These are phyloP conservation scores for Pomatostomus ruficeps DNA, from an alignment of 2,113 vertebrate species.

Conservation along the genomic window DNA sequence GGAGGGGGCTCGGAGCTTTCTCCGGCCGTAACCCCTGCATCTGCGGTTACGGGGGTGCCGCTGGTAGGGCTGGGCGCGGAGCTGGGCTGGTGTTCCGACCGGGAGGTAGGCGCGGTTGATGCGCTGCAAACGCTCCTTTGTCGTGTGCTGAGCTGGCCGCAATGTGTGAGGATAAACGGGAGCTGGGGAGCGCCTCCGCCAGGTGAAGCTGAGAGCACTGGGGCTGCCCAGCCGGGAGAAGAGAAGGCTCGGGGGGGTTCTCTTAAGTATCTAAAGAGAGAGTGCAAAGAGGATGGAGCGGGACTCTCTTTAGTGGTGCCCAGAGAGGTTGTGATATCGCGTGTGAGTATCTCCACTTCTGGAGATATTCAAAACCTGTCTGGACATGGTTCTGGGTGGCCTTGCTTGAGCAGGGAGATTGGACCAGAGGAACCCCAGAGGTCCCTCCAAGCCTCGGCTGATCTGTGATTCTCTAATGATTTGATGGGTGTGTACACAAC, in stretches of 20 bases:
- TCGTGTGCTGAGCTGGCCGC: rapidly evolving
- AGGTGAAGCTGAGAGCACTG: not conserved
- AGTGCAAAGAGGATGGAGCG: not conserved
- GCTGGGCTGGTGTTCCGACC: not conserved
- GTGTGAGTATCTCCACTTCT: not conserved
- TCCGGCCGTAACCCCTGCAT: rapidly evolving
- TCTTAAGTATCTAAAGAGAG: not conserved
- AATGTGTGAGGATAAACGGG: not conserved
- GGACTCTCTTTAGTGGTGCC: not conserved
- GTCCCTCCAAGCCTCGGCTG: not conserved
- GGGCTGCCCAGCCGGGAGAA: too few species aligned
- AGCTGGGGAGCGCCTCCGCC: rapidly evolving
- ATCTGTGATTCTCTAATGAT: not conserved
- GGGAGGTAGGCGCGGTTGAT: not conserved
- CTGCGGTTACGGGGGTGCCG: rapidly evolving
- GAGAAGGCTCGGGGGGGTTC: not conserved
- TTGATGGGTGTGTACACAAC: too few species aligned
- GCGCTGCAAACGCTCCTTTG: rapidly evolving
- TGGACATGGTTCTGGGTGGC: not conserved
- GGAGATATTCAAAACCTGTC: not conserved
- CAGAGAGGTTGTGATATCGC: too few species aligned
- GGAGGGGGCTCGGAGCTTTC: not conserved
- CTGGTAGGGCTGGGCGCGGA: not conserved
- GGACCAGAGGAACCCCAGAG: not conserved
- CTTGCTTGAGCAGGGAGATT: not conserved